Evolutionary conservation across 1,140 invertebrate genomes (phyloP), one percentile per base, ranked within the genome.

Genomic region (Dendrolimus punctatus): DNA sequence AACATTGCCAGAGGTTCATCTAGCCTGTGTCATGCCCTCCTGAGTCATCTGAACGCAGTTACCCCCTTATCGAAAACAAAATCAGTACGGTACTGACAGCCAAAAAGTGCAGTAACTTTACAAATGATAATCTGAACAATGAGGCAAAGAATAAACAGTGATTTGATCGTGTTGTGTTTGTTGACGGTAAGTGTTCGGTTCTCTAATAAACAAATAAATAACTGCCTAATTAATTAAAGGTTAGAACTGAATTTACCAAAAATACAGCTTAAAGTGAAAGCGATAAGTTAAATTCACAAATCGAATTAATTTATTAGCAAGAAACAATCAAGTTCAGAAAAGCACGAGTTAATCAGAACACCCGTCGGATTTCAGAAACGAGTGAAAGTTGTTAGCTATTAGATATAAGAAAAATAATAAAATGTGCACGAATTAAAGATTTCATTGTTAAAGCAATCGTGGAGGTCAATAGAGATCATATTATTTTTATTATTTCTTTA

Each of bases 271-370:
- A 60, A 49, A 45, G 49, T 43, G 8, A 54, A 36, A 54, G 45
- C 36, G 43, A 6, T 51, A 53, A 58, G 8, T 49, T 39, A 55
- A 54, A 51, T 54, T 46, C 5, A 53, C 37, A 46, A 44, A 51
- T 51, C 52, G 53, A 58, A 58, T 60, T 57, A 66, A 54, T 58
- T 53, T 36, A 49, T 53, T 23, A 23, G 23, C 47, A 42, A 44
- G 50, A 61, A 58, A 57, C 57, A 58, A 68, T 61, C 60, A 49
- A 62, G 53, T 62, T 62, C 23, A 58, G 60, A 71, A 72, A 69
- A 69, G 68, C 60, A 71, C 73, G 60, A 74, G 69, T 66, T 71
- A 73, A 78, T 69, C 58, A 71, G 66, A 67, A 62, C 64, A 58
- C 49, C 60, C 59, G 57, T 46, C 61, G 60, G 65, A 65, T 64